A percentile compares a stretch with the other conserved stretches of the same genome.
phyloP scores from a whole-genome alignment of 2,888 invertebrate genomes.

The Nemoura dubitans region DNA sequence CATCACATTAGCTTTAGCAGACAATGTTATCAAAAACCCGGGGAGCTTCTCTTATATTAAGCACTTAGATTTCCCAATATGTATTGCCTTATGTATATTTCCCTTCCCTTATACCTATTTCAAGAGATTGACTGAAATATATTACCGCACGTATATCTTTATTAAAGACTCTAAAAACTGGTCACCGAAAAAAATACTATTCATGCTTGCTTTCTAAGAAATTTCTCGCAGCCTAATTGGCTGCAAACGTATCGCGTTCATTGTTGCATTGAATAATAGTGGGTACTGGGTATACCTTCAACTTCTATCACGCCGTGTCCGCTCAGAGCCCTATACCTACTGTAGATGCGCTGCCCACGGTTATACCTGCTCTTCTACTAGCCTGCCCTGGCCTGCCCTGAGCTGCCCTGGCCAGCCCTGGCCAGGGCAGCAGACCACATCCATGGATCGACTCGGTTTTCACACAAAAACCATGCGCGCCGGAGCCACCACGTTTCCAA shows the following conservation, averaged over 20 bases:
- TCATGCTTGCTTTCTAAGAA: constrained; percentile 28
- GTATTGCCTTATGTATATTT: too few relatives aligned
- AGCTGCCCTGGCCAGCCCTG: too few relatives aligned
- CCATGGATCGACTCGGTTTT: too few relatives aligned
- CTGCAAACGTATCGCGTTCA: constrained; percentile 35
- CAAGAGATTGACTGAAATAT: constrained; percentile 16
- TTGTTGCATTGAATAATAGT: constrained; percentile 30
- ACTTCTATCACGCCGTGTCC: not conserved
- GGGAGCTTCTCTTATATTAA: not conserved
- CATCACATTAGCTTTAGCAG: not conserved
- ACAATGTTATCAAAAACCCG: too few relatives aligned
- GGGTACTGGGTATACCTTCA: not conserved
- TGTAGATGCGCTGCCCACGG: too few relatives aligned
- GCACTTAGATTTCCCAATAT: too few relatives aligned
- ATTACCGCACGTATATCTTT: constrained; percentile 19
- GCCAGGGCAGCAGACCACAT: too few relatives aligned
- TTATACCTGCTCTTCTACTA: too few relatives aligned
- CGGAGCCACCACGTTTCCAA: not conserved
- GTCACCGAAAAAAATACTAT: constrained; percentile 18
- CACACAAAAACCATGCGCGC: not conserved
- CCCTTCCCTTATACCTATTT: too few relatives aligned
- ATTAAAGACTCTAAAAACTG: constrained; percentile 14
- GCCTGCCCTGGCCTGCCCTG: too few relatives aligned
- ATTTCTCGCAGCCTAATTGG: constrained; percentile 32
- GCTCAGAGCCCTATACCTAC: too few relatives aligned